A percentile compares a stretch with the other conserved stretches of the same genome.
Conservation (phyloP, 1,140 invertebrate species). For the Lepidurus couesii region DNA sequence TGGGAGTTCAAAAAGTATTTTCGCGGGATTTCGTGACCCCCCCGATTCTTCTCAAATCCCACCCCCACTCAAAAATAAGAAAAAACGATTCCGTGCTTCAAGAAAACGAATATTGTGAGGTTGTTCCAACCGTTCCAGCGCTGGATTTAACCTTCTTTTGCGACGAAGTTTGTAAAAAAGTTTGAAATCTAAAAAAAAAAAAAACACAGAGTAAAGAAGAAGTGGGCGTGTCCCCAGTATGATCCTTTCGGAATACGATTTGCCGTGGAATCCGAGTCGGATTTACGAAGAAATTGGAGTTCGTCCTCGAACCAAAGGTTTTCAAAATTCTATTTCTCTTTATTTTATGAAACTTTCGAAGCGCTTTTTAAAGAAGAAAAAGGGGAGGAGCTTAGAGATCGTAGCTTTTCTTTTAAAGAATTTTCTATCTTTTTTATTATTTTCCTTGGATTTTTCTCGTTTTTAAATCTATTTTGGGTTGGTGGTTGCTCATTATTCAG, state of each 20-base stretch:
- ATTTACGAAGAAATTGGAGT: slow-evolving; percentile 36
- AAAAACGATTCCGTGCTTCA: background rate
- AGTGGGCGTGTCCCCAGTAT: slow-evolving; percentile 24
- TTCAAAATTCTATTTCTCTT: background rate
- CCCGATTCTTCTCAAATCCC: background rate
- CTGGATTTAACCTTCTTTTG: background rate
- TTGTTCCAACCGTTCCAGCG: slow-evolving; percentile 17
- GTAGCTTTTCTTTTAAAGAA: no score
- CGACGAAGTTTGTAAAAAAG: background rate
- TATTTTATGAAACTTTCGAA: no score
- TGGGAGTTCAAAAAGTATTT: no score
- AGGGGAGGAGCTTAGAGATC: background rate
- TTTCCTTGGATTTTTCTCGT: background rate
- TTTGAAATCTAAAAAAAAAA: background rate
- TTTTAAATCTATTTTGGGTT: no score
- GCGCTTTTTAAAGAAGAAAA: background rate
- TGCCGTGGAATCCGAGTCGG: slow-evolving; percentile 36
- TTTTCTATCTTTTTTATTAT: background rate
- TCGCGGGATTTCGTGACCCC: no score
- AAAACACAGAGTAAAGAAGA: background rate
- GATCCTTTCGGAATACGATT: slow-evolving; percentile 35
- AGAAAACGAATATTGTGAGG: no score
- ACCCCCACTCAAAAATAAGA: background rate
- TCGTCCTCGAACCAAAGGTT: slow-evolving; percentile 35
- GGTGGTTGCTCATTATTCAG: no score